Percentiles rank a stretch among this genome's conserved stretches.
Evolutionary conservation across 2,888 invertebrate species (phyloP).

Genomic region (Agrenia bidenticulata): DNA sequence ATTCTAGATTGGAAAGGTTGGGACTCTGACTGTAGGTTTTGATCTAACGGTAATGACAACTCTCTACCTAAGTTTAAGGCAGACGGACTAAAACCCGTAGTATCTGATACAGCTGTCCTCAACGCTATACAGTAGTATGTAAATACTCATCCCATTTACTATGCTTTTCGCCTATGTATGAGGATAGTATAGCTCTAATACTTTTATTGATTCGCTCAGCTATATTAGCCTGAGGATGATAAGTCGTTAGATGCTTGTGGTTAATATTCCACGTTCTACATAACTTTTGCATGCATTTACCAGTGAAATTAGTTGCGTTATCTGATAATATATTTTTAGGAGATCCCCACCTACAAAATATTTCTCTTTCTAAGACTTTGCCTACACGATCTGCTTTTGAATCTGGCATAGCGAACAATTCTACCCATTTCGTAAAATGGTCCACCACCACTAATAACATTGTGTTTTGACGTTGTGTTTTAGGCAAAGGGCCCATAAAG

Average conservation of each 20-base stretch:
- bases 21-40: neutral
- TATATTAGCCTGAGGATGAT: slow-evolving; percentile 45
- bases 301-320: slow-evolving; percentile 40
- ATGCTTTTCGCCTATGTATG: slow-evolving; percentile 15
- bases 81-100: slow-evolving; percentile 30
- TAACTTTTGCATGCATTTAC: slow-evolving; percentile 17
- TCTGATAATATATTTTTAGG: slow-evolving; percentile 27
- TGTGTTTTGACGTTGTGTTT: slow-evolving; percentile 16
- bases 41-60: slow-evolving; percentile 14
- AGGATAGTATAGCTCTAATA: slow-evolving; percentile 23
- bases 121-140: slow-evolving; percentile 24
- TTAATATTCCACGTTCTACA: slow-evolving; percentile 22
- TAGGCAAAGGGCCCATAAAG: slow-evolving; percentile 27
- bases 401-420: slow-evolving; percentile 38
- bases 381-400: slow-evolving; percentile 26
- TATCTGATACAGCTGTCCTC: slow-evolving; percentile 22
- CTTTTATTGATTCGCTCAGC: slow-evolving; percentile 38
- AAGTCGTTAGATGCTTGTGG: slow-evolving; percentile 27
- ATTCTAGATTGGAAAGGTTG: neutral
- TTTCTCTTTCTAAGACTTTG: slow-evolving; percentile 28
- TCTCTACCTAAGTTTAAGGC: slow-evolving; percentile 17
- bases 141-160: slow-evolving; percentile 26
- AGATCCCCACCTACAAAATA: slow-evolving; percentile 40
- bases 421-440: slow-evolving; percentile 39
- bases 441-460: slow-evolving; percentile 38